Evolutionary conservation across 2,888 invertebrate species (phyloP), one percentile per base, ranked within the genome.

Genomic region (Callyntrura sp.): DNA sequence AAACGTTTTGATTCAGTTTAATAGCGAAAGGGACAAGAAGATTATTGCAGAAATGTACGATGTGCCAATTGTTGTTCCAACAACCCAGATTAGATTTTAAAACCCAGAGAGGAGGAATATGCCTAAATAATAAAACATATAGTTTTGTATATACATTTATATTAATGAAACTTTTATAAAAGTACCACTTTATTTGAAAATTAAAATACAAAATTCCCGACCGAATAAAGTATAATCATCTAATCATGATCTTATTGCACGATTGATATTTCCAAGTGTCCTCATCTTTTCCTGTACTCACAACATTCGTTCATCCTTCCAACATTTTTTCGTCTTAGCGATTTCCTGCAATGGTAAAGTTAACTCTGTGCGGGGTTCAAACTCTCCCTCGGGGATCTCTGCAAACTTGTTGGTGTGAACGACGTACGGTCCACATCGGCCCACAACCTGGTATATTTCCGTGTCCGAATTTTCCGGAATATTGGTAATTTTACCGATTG

Each of bases 371-470:
- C n/a, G 12, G n/a, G 57, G 57, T 14, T 57, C n/a, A 14, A 4
- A 57, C 4, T 57, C 57, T 14, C 57, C 57, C n/a, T 57, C 57
- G 11, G 57, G 57, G n/a, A 12, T n/a, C 57, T 57, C 11, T 12
- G n/a, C n/a, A 57, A 57, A 57, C n/a, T 57, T 57, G n/a, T 57
- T 57, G 8, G 57, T 57, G n/a, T 57, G 57, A 11, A 57, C n/a
- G 12, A 57, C 57, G n/a, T 57, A 57, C 4, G 57, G 57, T 12
- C 57, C 57, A 57, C 57, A 57, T 14, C 9, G 8, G 57, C 57
- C 57, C 57, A 57, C n/a, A 57, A 57, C n/a, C n/a, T 57, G 57
- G n/a, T 14, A 57, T 14, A 57, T 57, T 4, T 57, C 57, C 57
- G 57, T 57, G 11, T 57, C 57, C n/a, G 57, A 57, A n/a, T 57